These are phyloP conservation scores for Nephrotoma flavescens DNA, from an alignment of 2,888 invertebrate genomes.

Conservation along the genomic window DNA sequence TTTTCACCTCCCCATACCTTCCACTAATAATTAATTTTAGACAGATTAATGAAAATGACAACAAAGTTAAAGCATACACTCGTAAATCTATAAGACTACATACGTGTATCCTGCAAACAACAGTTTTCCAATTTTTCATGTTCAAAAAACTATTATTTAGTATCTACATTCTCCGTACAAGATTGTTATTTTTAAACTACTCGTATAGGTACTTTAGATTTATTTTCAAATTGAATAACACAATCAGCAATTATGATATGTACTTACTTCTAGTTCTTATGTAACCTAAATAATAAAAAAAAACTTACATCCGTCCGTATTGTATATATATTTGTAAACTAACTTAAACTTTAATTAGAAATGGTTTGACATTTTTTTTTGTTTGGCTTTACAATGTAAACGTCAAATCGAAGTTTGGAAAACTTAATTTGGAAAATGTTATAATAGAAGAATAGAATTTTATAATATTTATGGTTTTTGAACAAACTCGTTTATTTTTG, in stretches of 20 bases:
- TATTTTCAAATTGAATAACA: not conserved
- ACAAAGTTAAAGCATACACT: not conserved
- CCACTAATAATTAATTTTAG: not conserved
- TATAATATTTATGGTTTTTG: too few species aligned
- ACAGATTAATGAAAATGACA: not conserved
- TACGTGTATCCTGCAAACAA: not conserved
- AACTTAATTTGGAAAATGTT: too few species aligned
- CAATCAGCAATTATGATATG: not conserved
- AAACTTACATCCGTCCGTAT: too few species aligned
- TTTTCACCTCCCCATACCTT: not conserved
- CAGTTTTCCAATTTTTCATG: not conserved
- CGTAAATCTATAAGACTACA: too few species aligned
- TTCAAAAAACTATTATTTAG: not conserved
- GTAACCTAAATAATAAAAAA: not conserved
- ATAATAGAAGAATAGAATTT: too few species aligned
- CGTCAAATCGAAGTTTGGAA: too few species aligned
- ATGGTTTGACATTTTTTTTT: too few species aligned
- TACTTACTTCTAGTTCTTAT: not conserved
- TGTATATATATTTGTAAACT: too few species aligned
- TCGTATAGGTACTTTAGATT: not conserved
- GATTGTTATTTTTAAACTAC: not conserved
- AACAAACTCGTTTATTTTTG: too few species aligned
- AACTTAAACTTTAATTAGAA: too few species aligned
- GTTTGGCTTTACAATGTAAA: too few species aligned
- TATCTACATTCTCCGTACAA: not conserved